A percentile compares a stretch with the other conserved stretches of the same genome.
phyloP scores from a whole-genome alignment of 2,888 invertebrate species.

The Ormyrus labotus region DNA sequence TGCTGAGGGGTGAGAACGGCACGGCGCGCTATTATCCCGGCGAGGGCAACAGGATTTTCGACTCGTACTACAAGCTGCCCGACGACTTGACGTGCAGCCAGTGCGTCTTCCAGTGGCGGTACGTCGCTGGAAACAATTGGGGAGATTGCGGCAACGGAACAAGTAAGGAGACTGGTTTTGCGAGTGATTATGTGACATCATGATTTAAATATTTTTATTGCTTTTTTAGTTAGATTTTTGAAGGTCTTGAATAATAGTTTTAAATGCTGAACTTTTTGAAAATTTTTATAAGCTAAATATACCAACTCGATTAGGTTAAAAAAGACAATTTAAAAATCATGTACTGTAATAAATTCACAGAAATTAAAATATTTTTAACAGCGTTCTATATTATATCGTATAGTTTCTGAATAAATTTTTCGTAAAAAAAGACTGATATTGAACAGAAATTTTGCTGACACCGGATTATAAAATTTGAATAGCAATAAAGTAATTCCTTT shows the following conservation, averaged over 20 bases:
- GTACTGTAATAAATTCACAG: too few species aligned
- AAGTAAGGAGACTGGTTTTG: slow-evolving; percentile 59
- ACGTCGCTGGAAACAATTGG: slow-evolving; percentile 83
- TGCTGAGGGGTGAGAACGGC: slow-evolving; percentile 79
- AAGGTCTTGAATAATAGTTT: too few species aligned
- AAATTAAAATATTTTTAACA: too few species aligned
- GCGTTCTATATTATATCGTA: too few species aligned
- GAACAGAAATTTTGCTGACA: too few species aligned
- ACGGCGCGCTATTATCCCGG: slow-evolving; percentile 84
- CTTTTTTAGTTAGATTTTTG: not conserved
- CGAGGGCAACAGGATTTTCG: slow-evolving; percentile 87
- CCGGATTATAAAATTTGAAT: too few species aligned
- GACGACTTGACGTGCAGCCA: slow-evolving; percentile 84
- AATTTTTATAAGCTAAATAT: too few species aligned
- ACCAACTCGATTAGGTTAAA: too few species aligned
- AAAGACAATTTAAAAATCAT: too few species aligned
- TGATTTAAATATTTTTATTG: not conserved
- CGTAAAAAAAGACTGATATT: too few species aligned
- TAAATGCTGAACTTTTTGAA: not conserved
- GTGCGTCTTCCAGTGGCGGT: slow-evolving; percentile 93
- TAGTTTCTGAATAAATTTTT: too few species aligned
- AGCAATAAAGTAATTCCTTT: too few species aligned
- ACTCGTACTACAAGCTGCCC: slow-evolving; percentile 82
- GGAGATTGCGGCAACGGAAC: slow-evolving; percentile 74
- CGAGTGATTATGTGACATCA: not conserved